phyloP scores from a whole-genome alignment of 2,797 vertebrate genomes.

The Hyperoplus lanceolatus region DNA sequence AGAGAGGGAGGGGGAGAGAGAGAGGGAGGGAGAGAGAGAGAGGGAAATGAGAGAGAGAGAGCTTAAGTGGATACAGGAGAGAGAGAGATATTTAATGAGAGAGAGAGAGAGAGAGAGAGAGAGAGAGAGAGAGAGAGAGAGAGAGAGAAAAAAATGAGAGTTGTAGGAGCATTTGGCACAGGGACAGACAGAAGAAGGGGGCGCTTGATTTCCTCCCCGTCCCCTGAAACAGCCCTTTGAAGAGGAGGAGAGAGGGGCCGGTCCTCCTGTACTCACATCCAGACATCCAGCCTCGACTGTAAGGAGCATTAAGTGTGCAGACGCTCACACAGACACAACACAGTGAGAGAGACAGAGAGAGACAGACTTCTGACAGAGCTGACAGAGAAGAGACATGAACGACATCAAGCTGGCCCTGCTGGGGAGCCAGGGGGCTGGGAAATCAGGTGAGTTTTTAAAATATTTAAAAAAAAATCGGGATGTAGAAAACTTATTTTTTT shows the following conservation, averaged over 20 bases:
- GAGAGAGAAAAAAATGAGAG: slow-evolving; percentile 30
- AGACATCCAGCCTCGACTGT: slow-evolving; percentile 32
- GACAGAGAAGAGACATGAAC: slow-evolving; percentile 74
- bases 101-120: slow-evolving; percentile 37
- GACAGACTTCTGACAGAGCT: slow-evolving; percentile 48
- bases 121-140: slow-evolving; percentile 22
- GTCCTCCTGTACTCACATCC: slow-evolving; percentile 30
- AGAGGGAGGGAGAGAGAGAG: slow-evolving; percentile 43
- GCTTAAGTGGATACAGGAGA: slow-evolving; percentile 9
- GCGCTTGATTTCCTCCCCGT: slow-evolving; percentile 29
- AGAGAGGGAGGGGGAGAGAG: slow-evolving; percentile 19
- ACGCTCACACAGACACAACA: slow-evolving; percentile 43
- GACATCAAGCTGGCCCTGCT: slow-evolving; percentile 84
- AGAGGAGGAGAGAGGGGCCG: slow-evolving; percentile 34
- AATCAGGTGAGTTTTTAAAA: slow-evolving; percentile 75
- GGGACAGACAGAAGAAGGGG: slow-evolving; percentile 24
- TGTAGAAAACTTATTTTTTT: too few species aligned
- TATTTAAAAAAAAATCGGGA: too few species aligned
- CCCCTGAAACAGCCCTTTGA: slow-evolving; percentile 49
- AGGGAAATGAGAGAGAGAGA: not conserved
- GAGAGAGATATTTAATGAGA: slow-evolving; percentile 11
- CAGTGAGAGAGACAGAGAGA: slow-evolving; percentile 22
- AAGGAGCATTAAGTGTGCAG: slow-evolving; percentile 47
- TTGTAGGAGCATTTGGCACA: slow-evolving; percentile 34
- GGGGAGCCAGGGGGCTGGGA: slow-evolving; percentile 80